Base-by-base conservation (phyloP, 2,888 invertebrate genomes). In the Prenolepis imparis region DNA sequence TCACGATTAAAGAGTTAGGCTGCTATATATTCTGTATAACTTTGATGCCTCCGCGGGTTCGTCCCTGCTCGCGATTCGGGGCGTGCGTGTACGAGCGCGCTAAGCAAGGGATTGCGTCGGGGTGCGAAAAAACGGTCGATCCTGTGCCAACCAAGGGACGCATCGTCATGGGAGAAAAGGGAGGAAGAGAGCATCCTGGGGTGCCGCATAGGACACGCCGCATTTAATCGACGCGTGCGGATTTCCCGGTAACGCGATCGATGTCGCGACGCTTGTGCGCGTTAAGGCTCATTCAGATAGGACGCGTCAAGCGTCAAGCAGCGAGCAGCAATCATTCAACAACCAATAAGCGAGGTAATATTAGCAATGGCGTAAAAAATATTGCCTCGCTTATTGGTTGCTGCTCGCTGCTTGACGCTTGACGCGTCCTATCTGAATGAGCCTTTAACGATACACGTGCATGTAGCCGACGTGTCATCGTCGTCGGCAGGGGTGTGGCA, bases 401-500 rank as follows among this genome's bases (percentile, higher is more conserved):
- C n/a, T n/a, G n/a, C n/a, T n/a, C n/a, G n/a, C n/a, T n/a, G n/a
- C n/a, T n/a, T n/a, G n/a, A n/a, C n/a, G n/a, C n/a, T n/a, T n/a
- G n/a, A n/a, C n/a, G n/a, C n/a, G n/a, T n/a, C n/a, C n/a, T n/a
- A n/a, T n/a, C n/a, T n/a, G n/a, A n/a, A n/a, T n/a, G n/a, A n/a
- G n/a, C n/a, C n/a, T n/a, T n/a, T n/a, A 61, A 72, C 61, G 48
- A 64, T 67, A 28, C 57, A 57, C 84, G 85, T 85, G 82, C 12
- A 61, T 52, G 70, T 59, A 28, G 61, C n/a, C 52, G 63, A 68
- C 52, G n/a, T 24, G 48, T 77, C 59, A 41, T 77, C 39, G 21
- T 72, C 12, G 57, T 21, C 74, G 55, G 39, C 75, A 81, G 86
- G 90, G 90, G 90, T 89, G 90, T 90, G 90, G 89, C 89, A 87